phyloP scores from a whole-genome alignment of 2,113 vertebrate genomes.

The Chaetodon auriga region DNA sequence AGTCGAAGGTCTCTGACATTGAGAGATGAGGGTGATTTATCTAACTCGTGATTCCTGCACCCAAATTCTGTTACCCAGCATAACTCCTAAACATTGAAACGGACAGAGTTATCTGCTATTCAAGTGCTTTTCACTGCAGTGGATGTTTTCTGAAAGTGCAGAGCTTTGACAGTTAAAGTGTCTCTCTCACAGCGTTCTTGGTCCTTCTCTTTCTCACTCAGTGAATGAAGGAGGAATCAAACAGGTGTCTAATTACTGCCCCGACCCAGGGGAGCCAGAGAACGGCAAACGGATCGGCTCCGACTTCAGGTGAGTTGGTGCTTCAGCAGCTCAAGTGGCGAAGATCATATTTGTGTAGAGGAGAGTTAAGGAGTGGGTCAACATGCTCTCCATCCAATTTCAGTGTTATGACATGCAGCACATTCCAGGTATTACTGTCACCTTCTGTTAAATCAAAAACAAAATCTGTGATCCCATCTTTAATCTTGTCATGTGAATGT shows the following conservation, averaged over 20 bases:
- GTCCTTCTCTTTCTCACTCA: constrained; percentile 73
- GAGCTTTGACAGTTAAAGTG: constrained; percentile 42
- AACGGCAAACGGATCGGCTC: constrained; percentile 95
- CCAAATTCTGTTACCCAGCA: constrained; percentile 16
- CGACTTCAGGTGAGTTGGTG: constrained; percentile 92
- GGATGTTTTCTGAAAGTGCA: constrained; percentile 41
- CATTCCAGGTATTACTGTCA: constrained; percentile 24
- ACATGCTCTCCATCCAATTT: background rate
- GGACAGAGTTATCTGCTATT: constrained; percentile 6
- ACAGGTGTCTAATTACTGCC: constrained; percentile 97
- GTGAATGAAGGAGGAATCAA: constrained; percentile 99
- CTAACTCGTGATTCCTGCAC: constrained; percentile 22
- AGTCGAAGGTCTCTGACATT: constrained; percentile 40
- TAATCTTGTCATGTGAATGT: background rate
- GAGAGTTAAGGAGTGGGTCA: background rate
- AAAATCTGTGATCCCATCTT: background rate
- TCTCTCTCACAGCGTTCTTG: constrained; percentile 50
- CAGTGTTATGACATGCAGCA: background rate
- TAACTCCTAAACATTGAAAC: constrained; percentile 14
- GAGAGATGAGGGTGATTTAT: constrained; percentile 42
- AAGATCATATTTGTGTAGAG: background rate
- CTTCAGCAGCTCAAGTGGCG: constrained; percentile 17
- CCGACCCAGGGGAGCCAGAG: constrained; percentile 98
- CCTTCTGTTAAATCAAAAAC: background rate
- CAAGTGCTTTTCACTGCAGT: constrained; percentile 34